Base-by-base conservation (phyloP, 2,113 vertebrate species). In the Lasiurus cinereus region DNA sequence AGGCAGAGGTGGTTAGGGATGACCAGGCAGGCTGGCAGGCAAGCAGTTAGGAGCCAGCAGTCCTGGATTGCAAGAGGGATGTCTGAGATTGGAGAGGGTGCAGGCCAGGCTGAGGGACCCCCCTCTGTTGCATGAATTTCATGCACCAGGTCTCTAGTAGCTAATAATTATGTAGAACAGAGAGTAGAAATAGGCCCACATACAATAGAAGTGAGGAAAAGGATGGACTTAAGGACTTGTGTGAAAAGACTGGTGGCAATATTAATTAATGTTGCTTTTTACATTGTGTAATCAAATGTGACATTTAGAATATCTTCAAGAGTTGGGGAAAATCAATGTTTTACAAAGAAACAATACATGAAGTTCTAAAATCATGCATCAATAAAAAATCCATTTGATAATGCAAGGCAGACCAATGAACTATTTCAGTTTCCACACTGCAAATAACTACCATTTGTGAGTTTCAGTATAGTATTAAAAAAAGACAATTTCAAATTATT, bases 221-320 rank as follows among this genome's bases (percentile, higher is more conserved):
- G 46, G n/a, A 79, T 69, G 62, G 13, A 54, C 48, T 69, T 69
- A 72, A 72, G 13, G 33, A 62, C 33, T 59, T 82, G 14, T 62
- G 21, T 78, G 46, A 66, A 50, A 78, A 78, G 59, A 29, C 11
- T 21, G 29, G 10, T 70, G 14, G n/a, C 74, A 46, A 69, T 21
- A 91, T 59, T 69, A 74, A 59, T 14, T 69, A 76, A 76, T 92
- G 69, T 74, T 64, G 36, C 27, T 85, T 84, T 90, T 90, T n/a
- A 90, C 21, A 95, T 18, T 77, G 50, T 82, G 31, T 74, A 67
- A 83, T 70, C 33, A 62, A 27, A 62, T 62, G 59, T 62, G 59
- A 62, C 59, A 62, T 62, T 62, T 62, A 27, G 22, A 62, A 62
- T 22, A 62, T 62, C 21, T 83, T 14, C 9, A 67, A 46, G 36